These are phyloP conservation scores for Cossypha niveicapilla DNA, from an alignment of 2,797 vertebrate species.

Conservation along the genomic window DNA sequence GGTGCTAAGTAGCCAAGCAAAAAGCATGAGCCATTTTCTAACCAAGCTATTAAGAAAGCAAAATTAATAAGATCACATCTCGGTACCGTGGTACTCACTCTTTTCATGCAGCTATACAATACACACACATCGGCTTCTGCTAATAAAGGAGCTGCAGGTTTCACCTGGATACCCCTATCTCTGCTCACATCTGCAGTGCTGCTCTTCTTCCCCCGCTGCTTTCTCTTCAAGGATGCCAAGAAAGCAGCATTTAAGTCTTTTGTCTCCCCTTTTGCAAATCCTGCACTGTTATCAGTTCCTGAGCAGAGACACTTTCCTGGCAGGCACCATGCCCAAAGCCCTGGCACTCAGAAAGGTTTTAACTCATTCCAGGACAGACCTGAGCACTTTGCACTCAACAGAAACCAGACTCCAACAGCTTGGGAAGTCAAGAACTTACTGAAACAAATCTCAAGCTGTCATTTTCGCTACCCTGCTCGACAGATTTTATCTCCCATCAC, in stretches of 20 bases:
- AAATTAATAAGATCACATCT: constrained; percentile 19
- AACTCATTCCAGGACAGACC: neutral
- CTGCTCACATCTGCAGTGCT: constrained; percentile 16
- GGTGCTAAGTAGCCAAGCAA: neutral
- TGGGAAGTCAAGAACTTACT: neutral
- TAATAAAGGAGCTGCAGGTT: constrained; percentile 4
- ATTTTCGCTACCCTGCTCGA: neutral
- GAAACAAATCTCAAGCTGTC: neutral
- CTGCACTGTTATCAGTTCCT: constrained; percentile 11
- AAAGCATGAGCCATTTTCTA: neutral
- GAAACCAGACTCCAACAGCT: accelerated
- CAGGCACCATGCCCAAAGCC: constrained; percentile 32
- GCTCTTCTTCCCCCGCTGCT: neutral
- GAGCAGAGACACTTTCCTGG: constrained; percentile 9
- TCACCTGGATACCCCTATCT: neutral
- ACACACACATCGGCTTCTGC: neutral
- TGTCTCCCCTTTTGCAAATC: constrained; percentile 35
- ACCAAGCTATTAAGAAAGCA: neutral
- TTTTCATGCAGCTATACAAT: neutral
- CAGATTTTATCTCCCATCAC: neutral
- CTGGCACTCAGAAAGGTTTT: constrained; percentile 34
- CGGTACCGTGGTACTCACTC: neutral
- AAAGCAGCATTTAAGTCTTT: constrained; percentile 45
- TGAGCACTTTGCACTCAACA: neutral
- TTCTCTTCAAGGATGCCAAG: constrained; percentile 39